Evolutionary conservation across 2,113 vertebrate species (phyloP), one percentile per base, ranked within the genome.

Genomic region (Oreocharis arfaki): DNA sequence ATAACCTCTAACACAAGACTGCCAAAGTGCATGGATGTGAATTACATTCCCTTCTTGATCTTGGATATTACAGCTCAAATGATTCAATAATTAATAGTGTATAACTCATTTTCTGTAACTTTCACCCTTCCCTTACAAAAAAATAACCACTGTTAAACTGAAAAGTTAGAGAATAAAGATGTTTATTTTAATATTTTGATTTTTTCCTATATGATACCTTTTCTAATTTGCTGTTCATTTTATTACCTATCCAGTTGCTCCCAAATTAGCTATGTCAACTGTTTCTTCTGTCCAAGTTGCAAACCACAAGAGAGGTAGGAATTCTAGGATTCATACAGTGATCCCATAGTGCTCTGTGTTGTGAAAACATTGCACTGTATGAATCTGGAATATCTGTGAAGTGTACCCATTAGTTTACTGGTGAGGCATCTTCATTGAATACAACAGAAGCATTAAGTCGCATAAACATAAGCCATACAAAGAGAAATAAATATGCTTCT

Each of bases 221-320:
- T 95, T 98, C 98, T 98, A 98, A 98, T 98, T 86, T 96, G 63
- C 91, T 98, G 85, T 98, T 98, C 96, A 87, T 98, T 97, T 97
- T 98, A 97, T 98, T 98, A 95, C 98, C 98, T 98, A 95, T 99
- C 97, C 97, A 99, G 98, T 99, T 98, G 98, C 98, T 98, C 98
- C 99, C 98, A 99, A 98, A 97, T 98, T 99, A 99, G 98, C 98
- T 98, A 98, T 99, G 98, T 98, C 99, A 98, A 99, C 99, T 97
- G 98, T 98, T 98, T 98, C 98, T 98, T 98, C 99, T 97, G 98
- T 99, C 98, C 98, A 99, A 98, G 98, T 99, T 99, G 98, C 99
- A 98, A 99, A 99, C 98, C 99, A 99, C 98, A 99, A 99, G 98
- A 98, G 99, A 99, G 99, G 99, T 99, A 99, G 99, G 99, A 99